phyloP scores from a whole-genome alignment of 2,888 invertebrate species.

The Hydrotaea diabolus region DNA sequence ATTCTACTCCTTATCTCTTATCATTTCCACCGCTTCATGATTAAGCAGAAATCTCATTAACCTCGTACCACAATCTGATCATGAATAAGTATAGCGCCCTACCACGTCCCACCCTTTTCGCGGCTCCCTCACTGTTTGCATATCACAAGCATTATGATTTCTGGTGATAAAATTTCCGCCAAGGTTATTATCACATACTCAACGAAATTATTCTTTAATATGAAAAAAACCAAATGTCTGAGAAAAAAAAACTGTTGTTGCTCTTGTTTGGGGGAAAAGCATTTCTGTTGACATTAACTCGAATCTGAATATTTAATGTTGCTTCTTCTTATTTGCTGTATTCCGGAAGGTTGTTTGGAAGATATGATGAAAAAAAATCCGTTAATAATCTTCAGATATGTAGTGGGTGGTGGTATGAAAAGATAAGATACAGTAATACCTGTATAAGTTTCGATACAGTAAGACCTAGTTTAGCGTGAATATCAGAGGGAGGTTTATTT shows the following conservation, averaged over 20 bases:
- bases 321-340: neutral
- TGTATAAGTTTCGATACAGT: too few relatives aligned
- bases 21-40: neutral
- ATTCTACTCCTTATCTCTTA: neutral
- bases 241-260: neutral
- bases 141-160: constrained; percentile 23
- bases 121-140: neutral
- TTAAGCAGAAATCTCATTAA: constrained; percentile 16
- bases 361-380: neutral
- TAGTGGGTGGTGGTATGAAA: too few relatives aligned
- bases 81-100: neutral
- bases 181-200: constrained; percentile 19
- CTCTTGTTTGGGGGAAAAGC: neutral
- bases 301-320: constrained; percentile 4
- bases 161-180: constrained; percentile 33
- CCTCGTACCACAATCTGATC: constrained; percentile 2
- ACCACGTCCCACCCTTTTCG: neutral
- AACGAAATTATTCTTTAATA: neutral
- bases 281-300: neutral
- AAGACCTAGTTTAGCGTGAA: too few relatives aligned
- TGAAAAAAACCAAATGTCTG: neutral
- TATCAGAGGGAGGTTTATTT: too few relatives aligned
- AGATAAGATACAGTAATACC: too few relatives aligned
- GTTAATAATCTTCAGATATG: neutral
- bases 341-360: neutral